Evolutionary conservation across 1,140 invertebrate genomes (phyloP), one percentile per base, ranked within the genome.

Genomic region (Drosophila neocordata): DNA sequence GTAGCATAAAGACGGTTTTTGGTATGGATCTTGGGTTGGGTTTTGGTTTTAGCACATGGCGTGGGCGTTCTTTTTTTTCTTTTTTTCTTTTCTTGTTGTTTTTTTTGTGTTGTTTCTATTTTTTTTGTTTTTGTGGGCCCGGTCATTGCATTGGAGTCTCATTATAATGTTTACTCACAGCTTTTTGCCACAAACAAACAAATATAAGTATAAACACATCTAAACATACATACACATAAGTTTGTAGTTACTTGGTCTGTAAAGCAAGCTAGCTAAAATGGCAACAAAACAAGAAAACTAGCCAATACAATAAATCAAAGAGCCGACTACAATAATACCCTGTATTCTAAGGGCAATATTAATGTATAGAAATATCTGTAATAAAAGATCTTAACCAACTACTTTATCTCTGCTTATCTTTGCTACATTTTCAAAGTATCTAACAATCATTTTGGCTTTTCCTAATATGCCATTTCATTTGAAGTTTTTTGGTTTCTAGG

Each of bases 261-360:
- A 71, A 48, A 75, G 74, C 79, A 69, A 41, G 66, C 77, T 82
- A 77, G 79, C 74, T 58, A 80, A 80, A 82, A 74, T 81, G 69
- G 81, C 78, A 79, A 76, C 73, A 75, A 67, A 81, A 27, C 24
- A 55, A 37, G 35, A 63, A 55, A 63, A 55, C 18, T 48, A 4
- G 8, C 15, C 41, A 11, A 20, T 8, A 7, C 2, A 18, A 11
- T 4, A 31, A 11, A 7, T 48, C 7, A 8, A 48, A 11, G 41
- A 1, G 7, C 1, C 41, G 41, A 48, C 15, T 48, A 11, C 2
- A 8, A 8, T 4, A 48, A 48, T 20, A 48, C 41, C 41, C 41
- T 48, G 1, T 35, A n/a, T n/a, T n/a, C n/a, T n/a, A n/a, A n/a
- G n/a, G n/a, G n/a, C n/a, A n/a, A n/a, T n/a, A n/a, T n/a, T n/a